Conservation (phyloP, 2,797 vertebrate species). For the Cynodonichthys magdalenae region DNA sequence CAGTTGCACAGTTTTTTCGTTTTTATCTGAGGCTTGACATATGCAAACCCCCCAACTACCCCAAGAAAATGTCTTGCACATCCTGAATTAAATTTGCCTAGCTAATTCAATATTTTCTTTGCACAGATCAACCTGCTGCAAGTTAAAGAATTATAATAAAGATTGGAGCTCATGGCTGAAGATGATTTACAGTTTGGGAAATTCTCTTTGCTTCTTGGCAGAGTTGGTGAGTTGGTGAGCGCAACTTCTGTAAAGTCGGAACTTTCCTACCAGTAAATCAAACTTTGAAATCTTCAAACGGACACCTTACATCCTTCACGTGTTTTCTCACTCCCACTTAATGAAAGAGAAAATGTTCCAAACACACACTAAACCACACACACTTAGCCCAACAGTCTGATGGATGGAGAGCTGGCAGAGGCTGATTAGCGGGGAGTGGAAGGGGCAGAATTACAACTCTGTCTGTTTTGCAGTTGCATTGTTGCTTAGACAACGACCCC, state of each 20-base stretch:
- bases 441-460: slow-evolving; percentile 72
- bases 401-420: slow-evolving; percentile 68
- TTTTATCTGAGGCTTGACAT: too few relatives aligned
- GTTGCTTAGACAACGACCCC: slow-evolving; percentile 61
- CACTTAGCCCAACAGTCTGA: slow-evolving; percentile 40
- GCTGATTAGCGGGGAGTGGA: slow-evolving; percentile 75
- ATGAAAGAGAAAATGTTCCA: neutral
- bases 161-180: neutral
- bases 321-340: slow-evolving; percentile 14
- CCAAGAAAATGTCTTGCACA: too few relatives aligned
- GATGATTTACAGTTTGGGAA: neutral
- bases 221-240: slow-evolving; percentile 10
- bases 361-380: slow-evolving; percentile 5
- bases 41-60: too few relatives aligned
- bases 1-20: too few relatives aligned
- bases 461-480: slow-evolving; percentile 55
- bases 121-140: neutral
- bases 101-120: too few relatives aligned
- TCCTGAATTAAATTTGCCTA: too few relatives aligned
- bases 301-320: neutral
- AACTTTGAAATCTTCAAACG: slow-evolving; percentile 14
- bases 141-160: neutral
- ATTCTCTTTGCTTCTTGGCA: slow-evolving; percentile 23
- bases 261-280: slow-evolving; percentile 50
- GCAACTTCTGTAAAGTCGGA: slow-evolving; percentile 18